Evolutionary conservation across 2,113 vertebrate genomes (phyloP).

Genomic region (Onychostoma macrolepis): DNA sequence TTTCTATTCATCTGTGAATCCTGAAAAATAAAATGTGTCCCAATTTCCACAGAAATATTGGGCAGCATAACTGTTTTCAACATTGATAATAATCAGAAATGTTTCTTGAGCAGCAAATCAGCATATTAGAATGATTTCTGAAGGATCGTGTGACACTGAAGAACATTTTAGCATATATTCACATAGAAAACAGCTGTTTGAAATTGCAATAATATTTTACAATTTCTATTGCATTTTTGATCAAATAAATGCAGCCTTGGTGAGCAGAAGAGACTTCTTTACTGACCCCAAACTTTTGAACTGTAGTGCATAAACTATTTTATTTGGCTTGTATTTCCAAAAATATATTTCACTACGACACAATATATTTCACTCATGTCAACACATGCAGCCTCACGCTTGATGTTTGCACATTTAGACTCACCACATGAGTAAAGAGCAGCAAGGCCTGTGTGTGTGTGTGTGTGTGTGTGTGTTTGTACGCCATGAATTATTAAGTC

Average conservation of each 20-base stretch:
- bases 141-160: neutral
- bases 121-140: neutral
- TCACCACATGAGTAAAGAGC: too few species aligned
- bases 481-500: conserved; percentile 35
- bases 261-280: neutral
- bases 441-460: too few species aligned
- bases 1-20: neutral
- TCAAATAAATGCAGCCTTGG: neutral
- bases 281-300: neutral
- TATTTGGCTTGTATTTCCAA: too few species aligned
- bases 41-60: neutral
- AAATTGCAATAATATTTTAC: neutral
- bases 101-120: neutral
- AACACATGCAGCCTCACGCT: too few species aligned
- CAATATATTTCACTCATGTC: too few species aligned
- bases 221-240: neutral
- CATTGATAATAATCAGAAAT: neutral
- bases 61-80: neutral
- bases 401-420: too few species aligned
- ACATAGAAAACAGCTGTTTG: neutral
- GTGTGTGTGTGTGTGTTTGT: too few species aligned
- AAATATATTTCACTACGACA: too few species aligned
- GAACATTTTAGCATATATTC: neutral
- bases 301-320: neutral
- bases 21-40: neutral